Percentiles rank a stretch among this genome's conserved stretches.
These are phyloP conservation scores for Paramormyrops kingsleyae DNA, from an alignment of 2,113 vertebrate genomes.

Conservation along the genomic window DNA sequence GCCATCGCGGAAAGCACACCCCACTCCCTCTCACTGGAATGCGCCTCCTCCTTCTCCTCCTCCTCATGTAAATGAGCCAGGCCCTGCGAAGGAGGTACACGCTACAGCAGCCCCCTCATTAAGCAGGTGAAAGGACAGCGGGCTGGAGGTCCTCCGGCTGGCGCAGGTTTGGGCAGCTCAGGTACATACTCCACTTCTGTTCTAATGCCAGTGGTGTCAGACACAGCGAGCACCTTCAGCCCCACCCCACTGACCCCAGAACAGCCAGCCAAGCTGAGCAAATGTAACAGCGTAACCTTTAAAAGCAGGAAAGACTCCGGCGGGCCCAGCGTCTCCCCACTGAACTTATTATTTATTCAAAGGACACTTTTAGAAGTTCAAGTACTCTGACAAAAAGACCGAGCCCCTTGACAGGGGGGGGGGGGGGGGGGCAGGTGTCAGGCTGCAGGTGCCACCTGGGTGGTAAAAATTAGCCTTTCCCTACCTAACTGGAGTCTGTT, in stretches of 20 bases:
- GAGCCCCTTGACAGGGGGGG: neutral
- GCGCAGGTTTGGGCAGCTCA: neutral
- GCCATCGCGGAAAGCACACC: neutral
- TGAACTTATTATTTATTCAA: neutral
- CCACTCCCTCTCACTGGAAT: neutral
- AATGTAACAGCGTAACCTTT: neutral
- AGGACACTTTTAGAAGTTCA: neutral
- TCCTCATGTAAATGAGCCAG: slow-evolving; percentile 16
- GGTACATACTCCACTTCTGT: neutral
- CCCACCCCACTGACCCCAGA: neutral
- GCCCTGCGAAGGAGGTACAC: neutral
- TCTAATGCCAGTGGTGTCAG: neutral
- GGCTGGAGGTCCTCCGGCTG: neutral
- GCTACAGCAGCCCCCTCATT: slow-evolving; percentile 3
- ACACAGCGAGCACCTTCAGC: neutral
- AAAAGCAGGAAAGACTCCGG: neutral
- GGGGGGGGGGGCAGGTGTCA: neutral
- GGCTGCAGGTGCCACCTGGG: neutral
- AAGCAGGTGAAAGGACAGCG: neutral
- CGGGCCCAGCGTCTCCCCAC: neutral
- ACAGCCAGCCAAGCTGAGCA: neutral
- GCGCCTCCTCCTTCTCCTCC: neutral
- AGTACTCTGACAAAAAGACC: neutral
- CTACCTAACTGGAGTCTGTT: neutral
- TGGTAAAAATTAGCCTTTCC: neutral